A percentile compares a stretch with the other conserved stretches of the same genome.
Conservation (phyloP, 2,888 invertebrate genomes). For the Amblyteles armatorius region DNA sequence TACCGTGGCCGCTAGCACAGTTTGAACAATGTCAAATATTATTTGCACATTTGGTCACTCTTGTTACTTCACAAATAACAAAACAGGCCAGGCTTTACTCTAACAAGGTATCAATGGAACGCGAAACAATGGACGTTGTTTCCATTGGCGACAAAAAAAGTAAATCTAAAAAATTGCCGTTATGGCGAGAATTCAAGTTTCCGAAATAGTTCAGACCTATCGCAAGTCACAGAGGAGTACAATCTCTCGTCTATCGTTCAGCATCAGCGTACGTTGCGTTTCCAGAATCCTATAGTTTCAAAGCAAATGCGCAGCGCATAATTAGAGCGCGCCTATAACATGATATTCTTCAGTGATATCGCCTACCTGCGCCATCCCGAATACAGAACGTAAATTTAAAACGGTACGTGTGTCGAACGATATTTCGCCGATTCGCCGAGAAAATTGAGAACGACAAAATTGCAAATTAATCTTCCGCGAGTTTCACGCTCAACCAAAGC, state of each 20-base stretch:
- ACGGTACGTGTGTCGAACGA: no score
- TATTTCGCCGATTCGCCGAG: neutral
- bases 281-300: constrained; percentile 48
- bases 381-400: neutral
- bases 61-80: neutral
- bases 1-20: neutral
- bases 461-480: neutral
- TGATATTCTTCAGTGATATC: constrained; percentile 53
- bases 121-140: neutral
- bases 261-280: neutral
- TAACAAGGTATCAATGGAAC: neutral
- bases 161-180: neutral
- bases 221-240: neutral
- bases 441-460: neutral
- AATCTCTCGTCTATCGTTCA: neutral
- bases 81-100: neutral
- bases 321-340: constrained; percentile 20
- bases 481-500: neutral
- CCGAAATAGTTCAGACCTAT: neutral
- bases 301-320: neutral
- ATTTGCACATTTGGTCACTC: neutral
- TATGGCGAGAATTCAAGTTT: neutral
- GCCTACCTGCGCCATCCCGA: neutral
- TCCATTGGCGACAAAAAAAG: neutral
- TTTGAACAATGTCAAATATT: neutral